Base-by-base conservation (phyloP, 1,140 invertebrate species). In the Eufriesea mexicana region DNA sequence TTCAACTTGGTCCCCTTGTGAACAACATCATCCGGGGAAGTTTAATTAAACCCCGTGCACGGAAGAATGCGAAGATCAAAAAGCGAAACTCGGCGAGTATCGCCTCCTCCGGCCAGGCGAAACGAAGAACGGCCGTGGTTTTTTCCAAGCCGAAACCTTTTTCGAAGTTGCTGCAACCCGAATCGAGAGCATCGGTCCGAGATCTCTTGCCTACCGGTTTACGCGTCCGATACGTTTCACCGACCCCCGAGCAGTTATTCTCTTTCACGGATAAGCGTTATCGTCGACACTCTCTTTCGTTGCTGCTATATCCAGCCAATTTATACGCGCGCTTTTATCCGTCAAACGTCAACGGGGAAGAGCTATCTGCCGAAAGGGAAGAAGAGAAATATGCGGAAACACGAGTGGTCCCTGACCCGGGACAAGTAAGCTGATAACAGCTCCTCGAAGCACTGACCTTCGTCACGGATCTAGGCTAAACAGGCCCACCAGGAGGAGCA, bases 21-120 rank as follows among this genome's bases (percentile, higher is more conserved):
- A 71, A 62, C 70, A 80, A 45, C 70, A 72, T 79, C 68, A 51
- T 74, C 35, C 57, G 35, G 23, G 28, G 57, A 64, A 74, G 78
- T 74, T 80, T 80, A 80, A 80, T 80, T 80, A 80, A 80, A 80
- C 23, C 62, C 35, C 18, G 57, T 49, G 47, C 47, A n/a, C 23
- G 76, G 23, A 54, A 51, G 78, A 72, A 61, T 51, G 55, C 18
- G 54, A 64, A 64, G 70, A 64, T 80, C 70, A 80, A 74, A 59
- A 71, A 74, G 78, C 45, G 67, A 79, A 62, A 57, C 68, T 57
- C 45, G 25, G 12, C 18, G 18, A 28, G 62, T 45, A 68, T 68
- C 66, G 66, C 20, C 62, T 61, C 59, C n/a, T 61, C 59, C 59
- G n/a, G 16, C 59, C 25, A 62, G 61, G 61, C 28, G 61, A 62